phyloP scores from a whole-genome alignment of 2,113 vertebrate species.

The Calonectris borealis region DNA sequence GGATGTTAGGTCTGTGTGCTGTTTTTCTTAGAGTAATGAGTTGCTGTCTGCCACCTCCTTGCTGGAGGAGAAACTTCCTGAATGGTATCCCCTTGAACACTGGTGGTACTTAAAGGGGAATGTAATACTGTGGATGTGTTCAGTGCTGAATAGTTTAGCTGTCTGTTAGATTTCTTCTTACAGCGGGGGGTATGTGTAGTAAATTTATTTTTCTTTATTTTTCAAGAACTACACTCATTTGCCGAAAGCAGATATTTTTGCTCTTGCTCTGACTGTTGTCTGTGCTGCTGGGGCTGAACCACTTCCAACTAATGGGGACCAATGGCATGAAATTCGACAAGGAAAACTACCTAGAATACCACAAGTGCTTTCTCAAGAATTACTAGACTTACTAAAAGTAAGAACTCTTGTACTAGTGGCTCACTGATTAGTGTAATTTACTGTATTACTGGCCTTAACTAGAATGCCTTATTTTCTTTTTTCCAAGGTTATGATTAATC shows the following conservation, averaged over 20 bases:
- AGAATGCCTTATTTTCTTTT: background rate
- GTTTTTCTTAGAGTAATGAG: background rate
- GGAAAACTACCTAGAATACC: constrained; percentile 90
- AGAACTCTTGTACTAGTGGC: background rate
- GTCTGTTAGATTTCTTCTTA: background rate
- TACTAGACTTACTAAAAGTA: constrained; percentile 90
- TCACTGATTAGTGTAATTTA: background rate
- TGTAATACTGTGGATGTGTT: background rate
- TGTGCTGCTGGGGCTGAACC: constrained; percentile 90
- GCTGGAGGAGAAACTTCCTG: background rate
- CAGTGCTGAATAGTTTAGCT: background rate
- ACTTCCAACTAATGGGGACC: constrained; percentile 92
- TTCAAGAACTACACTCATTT: constrained; percentile 88
- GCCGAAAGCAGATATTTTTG: constrained; percentile 94
- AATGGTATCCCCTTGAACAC: background rate
- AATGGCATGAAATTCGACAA: constrained; percentile 94
- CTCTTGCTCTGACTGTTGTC: constrained; percentile 90
- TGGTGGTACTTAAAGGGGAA: background rate
- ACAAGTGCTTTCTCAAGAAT: constrained; percentile 90
- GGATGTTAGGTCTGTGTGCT: background rate
- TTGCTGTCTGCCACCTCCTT: background rate
- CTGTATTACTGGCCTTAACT: background rate
- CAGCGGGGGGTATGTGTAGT: background rate
- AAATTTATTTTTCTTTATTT: background rate
- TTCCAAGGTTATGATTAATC: constrained; percentile 90